Conservation (phyloP, 2,797 vertebrate genomes). For the Brachyrhaphis roseni region DNA sequence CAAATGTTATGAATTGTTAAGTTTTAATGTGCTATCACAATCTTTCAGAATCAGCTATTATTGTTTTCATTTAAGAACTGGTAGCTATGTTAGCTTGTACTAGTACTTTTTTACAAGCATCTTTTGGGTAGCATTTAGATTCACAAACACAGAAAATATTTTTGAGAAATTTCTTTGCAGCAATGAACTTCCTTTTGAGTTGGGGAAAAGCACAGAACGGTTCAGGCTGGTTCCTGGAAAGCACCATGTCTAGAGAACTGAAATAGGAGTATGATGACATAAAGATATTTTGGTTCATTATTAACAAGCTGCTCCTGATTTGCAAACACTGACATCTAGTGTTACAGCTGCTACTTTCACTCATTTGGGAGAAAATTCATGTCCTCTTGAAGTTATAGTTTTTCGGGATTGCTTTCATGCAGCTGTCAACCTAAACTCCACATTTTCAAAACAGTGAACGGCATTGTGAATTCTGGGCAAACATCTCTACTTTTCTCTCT, state of each 20-base stretch:
- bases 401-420: no score
- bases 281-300: not conserved
- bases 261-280: not conserved
- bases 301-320: not conserved
- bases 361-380: not conserved
- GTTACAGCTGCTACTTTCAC: constrained; percentile 31
- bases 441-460: no score
- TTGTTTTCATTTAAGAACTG: not conserved
- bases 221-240: not conserved
- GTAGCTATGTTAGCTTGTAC: not conserved
- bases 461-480: no score
- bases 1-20: not conserved
- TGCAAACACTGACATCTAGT: constrained; percentile 70
- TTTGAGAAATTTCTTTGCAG: not conserved
- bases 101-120: not conserved
- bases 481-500: no score
- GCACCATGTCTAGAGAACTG: not conserved
- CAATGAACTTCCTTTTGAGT: not conserved
- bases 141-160: not conserved
- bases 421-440: no score
- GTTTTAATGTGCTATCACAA: not conserved
- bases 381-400: no score
- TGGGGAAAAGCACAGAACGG: not conserved
- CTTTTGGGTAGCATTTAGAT: not conserved
- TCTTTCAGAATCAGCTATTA: not conserved